A percentile compares a stretch with the other conserved stretches of the same genome.
Evolutionary conservation across 2,797 vertebrate genomes (phyloP).

Genomic region (Neopelma chrysocephalum): DNA sequence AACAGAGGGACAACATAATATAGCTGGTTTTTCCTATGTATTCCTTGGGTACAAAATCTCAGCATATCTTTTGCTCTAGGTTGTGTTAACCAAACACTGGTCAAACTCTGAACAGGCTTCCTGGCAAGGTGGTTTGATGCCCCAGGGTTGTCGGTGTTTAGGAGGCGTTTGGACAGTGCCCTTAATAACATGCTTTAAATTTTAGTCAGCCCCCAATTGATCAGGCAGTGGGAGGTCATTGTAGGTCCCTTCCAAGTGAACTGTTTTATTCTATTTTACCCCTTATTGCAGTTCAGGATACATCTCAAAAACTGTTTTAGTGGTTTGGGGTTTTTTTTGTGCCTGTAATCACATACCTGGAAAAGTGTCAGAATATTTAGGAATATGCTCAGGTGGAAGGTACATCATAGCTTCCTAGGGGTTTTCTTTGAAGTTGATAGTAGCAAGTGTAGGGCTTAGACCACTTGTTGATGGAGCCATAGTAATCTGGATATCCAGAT

Average conservation of each 20-base stretch:
- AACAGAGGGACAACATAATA: background rate
- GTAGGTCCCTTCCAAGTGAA: background rate
- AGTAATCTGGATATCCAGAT: background rate
- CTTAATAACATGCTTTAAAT: background rate
- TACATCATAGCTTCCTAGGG: background rate
- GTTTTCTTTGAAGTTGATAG: background rate
- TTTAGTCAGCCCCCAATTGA: background rate
- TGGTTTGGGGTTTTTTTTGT: too few relatives aligned
- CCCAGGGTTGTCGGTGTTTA: background rate
- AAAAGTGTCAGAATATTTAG: background rate
- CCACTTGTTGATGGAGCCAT: background rate
- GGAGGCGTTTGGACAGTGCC: background rate
- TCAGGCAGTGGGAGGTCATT: background rate
- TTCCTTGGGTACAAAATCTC: background rate
- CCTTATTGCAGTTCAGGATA: background rate
- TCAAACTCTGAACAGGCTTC: background rate
- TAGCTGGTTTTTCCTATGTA: rapidly evolving
- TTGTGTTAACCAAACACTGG: background rate
- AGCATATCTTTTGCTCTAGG: background rate
- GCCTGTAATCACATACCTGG: background rate
- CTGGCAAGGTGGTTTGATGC: background rate
- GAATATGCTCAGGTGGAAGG: background rate
- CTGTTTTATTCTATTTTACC: background rate
- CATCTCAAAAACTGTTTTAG: background rate
- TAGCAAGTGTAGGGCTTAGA: background rate